Percentiles rank a stretch among this genome's conserved stretches.
phyloP scores from a whole-genome alignment of 2,113 vertebrate genomes.

The Perognathus longimembris region DNA sequence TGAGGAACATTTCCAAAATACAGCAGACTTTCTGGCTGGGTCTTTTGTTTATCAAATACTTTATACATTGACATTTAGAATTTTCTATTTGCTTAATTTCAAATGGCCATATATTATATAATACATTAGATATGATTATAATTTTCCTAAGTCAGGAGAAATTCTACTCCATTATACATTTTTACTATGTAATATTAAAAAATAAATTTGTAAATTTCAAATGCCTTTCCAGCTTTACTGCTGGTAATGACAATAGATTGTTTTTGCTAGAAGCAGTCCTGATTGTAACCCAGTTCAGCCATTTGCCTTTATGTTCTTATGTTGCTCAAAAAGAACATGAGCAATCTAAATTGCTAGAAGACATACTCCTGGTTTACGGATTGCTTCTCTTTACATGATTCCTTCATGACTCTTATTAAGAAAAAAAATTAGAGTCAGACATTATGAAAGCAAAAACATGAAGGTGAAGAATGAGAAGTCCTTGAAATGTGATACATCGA shows the following conservation, averaged over 20 bases:
- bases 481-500: conserved; percentile 38
- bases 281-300: conserved; percentile 70
- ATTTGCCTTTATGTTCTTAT: conserved; percentile 76
- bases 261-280: conserved; percentile 76
- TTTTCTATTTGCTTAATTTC: conserved; percentile 81
- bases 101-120: conserved; percentile 74
- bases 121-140: conserved; percentile 80
- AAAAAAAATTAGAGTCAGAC: conserved; percentile 63
- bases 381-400: conserved; percentile 68
- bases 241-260: conserved; percentile 71
- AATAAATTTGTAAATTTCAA: conserved; percentile 70
- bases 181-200: conserved; percentile 45
- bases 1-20: conserved; percentile 77
- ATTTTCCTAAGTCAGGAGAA: conserved; percentile 74
- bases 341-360: conserved; percentile 73
- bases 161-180: conserved; percentile 47
- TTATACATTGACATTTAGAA: conserved; percentile 85
- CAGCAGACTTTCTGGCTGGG: conserved; percentile 79
- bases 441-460: conserved; percentile 71
- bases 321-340: conserved; percentile 67
- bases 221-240: conserved; percentile 64
- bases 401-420: conserved; percentile 72
- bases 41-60: conserved; percentile 85
- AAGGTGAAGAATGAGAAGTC: conserved; percentile 66
- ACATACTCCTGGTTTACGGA: conserved; percentile 61